Conservation (phyloP, 2,888 invertebrate genomes). For the Heliconius cydno region DNA sequence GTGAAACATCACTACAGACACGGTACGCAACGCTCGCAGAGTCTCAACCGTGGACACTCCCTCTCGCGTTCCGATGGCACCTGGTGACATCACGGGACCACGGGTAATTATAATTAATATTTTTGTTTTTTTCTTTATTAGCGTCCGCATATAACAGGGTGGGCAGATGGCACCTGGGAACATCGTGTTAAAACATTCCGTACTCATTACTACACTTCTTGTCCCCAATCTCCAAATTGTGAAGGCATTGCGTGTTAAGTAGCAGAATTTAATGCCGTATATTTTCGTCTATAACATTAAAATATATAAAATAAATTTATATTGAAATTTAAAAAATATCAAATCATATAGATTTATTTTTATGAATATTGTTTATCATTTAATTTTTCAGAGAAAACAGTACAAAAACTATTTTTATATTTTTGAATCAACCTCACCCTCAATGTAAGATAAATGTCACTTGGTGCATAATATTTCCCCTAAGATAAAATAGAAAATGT, state of each 20-base stretch:
- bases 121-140: not conserved
- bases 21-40: conserved; percentile 88
- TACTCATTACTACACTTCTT: too few species aligned
- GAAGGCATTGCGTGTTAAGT: too few species aligned
- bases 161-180: too few species aligned
- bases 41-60: conserved; percentile 89
- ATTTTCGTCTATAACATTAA: too few species aligned
- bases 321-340: too few species aligned
- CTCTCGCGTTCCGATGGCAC: conserved; percentile 88
- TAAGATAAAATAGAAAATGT: conserved; percentile 4
- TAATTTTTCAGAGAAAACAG: not conserved
- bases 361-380: not conserved
- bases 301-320: too few species aligned
- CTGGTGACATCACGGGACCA: conserved; percentile 92
- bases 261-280: too few species aligned
- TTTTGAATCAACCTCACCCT: not conserved
- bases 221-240: too few species aligned
- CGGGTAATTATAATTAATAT: conserved; percentile 71
- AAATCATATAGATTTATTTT: not conserved
- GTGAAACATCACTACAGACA: conserved; percentile 85
- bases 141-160: too few species aligned
- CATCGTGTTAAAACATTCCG: too few species aligned
- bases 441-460: not conserved
- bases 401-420: not conserved
- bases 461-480: not conserved